A percentile compares a stretch with the other conserved stretches of the same genome.
These are phyloP conservation scores for Emberiza fucata DNA, from an alignment of 2,113 vertebrate genomes.

Conservation along the genomic window DNA sequence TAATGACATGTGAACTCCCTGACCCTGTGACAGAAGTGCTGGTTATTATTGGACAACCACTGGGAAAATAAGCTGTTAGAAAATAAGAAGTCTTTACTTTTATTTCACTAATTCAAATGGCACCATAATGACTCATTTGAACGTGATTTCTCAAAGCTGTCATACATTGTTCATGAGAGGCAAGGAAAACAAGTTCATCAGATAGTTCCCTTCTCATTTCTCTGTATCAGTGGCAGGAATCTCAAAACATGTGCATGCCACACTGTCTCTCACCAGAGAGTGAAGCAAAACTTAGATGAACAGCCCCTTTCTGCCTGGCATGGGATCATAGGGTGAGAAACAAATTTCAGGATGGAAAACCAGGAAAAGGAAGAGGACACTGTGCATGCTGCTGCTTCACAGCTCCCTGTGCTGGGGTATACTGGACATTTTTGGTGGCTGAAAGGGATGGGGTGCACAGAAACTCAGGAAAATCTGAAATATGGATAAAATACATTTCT, in stretches of 20 bases:
- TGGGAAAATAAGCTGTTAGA: background rate
- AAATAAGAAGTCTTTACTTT: background rate
- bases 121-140: background rate
- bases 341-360: background rate
- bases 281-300: fast-evolving
- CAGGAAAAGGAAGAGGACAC: background rate
- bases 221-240: background rate
- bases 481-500: background rate
- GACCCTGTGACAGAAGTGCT: background rate
- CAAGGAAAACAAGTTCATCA: background rate
- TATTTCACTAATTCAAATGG: background rate
- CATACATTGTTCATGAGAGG: background rate
- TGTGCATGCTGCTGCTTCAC: background rate
- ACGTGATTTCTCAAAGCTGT: background rate
- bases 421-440: background rate
- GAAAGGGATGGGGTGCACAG: background rate
- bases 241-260: background rate
- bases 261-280: background rate
- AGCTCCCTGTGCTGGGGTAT: background rate
- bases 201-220: background rate
- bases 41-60: background rate
- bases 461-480: background rate
- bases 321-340: background rate
- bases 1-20: background rate
- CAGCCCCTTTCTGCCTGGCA: background rate